Evolutionary conservation across 2,888 invertebrate species (phyloP).

Genomic region (Diloba caeruleocephala): DNA sequence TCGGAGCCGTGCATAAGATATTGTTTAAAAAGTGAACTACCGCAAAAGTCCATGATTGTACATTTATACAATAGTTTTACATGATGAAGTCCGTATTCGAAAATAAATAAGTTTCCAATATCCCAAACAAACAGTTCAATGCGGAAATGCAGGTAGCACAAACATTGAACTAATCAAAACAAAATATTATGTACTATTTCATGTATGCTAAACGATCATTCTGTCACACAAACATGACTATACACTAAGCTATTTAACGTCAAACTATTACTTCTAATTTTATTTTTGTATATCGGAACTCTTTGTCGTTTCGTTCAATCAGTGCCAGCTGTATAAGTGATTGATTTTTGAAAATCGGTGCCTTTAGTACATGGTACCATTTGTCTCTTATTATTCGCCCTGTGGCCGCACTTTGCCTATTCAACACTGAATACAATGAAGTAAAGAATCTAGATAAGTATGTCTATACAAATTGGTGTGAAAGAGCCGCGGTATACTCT

Average conservation of each 20-base stretch:
- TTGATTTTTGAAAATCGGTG: constrained; percentile 84
- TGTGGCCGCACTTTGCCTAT: constrained; percentile 57
- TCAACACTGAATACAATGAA: constrained; percentile 49
- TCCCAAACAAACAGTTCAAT: constrained; percentile 24
- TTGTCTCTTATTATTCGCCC: constrained; percentile 66
- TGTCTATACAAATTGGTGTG: constrained; percentile 48
- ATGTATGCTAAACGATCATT: not conserved
- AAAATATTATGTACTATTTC: constrained; percentile 21
- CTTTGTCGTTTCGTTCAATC: constrained; percentile 80
- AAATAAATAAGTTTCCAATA: constrained; percentile 25
- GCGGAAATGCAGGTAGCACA: constrained; percentile 12
- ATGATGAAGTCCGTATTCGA: constrained; percentile 3
- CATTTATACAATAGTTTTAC: not conserved
- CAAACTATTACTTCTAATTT: constrained; percentile 31
- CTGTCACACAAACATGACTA: not conserved
- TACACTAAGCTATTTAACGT: constrained; percentile 12
- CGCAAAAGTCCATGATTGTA: too few species aligned
- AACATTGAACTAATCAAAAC: constrained; percentile 29
- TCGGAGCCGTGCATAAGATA: too few species aligned
- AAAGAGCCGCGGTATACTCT: constrained; percentile 33
- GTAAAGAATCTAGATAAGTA: constrained; percentile 50
- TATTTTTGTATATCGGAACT: constrained; percentile 26
- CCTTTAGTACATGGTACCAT: constrained; percentile 80
- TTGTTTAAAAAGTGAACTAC: too few species aligned
- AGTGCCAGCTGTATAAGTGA: constrained; percentile 86